Evolutionary conservation across 1,140 invertebrate species (phyloP), one percentile per base, ranked within the genome.

Genomic region (Mercenaria mercenaria): DNA sequence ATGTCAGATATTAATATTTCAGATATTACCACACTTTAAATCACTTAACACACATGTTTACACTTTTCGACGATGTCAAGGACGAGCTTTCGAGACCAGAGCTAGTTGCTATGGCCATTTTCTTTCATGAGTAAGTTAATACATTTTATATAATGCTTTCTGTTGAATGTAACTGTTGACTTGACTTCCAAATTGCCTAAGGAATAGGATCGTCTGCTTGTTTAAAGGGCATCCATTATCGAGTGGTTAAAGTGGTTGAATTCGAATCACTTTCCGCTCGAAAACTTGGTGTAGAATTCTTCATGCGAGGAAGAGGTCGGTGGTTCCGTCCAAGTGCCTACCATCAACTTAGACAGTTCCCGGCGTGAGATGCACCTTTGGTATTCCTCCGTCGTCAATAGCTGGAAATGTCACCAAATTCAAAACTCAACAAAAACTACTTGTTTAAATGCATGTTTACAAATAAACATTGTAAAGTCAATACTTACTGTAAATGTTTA

Each of bases 91-190:
- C 10, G 23, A 26, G 81, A 1, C 77, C 76, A 26, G 32, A 67
- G 32, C 37, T 89, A 37, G 85, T 93, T 23, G 64, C 64, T 2
- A 39, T 92, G 52, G 91, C 92, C 32, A 90, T 92, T 61, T 89
- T 90, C 52, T 93, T 93, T 85, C 92, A 93, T 34, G 92, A 93
- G 92, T 93, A 89, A 91, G 90, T 56, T 41, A 56, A 11, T n/a
- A 8, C n/a, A 13, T 34, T 6, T 41, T 29, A 39, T 37, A 15
- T 8, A 39, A 29, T 20, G 20, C 15, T 39, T 76, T 8, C 8
- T 76, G 34, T 74, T 26, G n/a, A 85, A 13, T 39, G 43, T 26
- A 20, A 91, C 10, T 26, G 18, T 34, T 29, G 82, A 0, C 80
- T 56, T 23, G 41, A 56, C 26, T 37, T 88, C 43, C 15, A 76